phyloP scores from a whole-genome alignment of 92 coral and sea anemone species.

The Porites lobata region DNA sequence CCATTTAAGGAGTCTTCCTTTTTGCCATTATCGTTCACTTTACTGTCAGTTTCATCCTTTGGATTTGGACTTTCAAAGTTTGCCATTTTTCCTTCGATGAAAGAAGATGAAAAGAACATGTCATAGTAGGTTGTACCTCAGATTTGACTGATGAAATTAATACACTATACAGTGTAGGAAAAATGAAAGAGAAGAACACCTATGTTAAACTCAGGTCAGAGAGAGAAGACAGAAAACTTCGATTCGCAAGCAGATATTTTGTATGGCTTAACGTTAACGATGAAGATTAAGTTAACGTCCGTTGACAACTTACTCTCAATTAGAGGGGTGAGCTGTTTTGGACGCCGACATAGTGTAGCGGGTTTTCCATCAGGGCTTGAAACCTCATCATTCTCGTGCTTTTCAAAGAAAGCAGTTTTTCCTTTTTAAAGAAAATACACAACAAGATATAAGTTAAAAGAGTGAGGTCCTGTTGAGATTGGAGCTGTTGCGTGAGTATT shows the following conservation, averaged over 20 bases:
- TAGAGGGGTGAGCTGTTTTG: conserved; percentile 6
- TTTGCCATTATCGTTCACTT: not conserved
- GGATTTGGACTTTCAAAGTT: conserved; percentile 1
- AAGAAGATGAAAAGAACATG: not conserved
- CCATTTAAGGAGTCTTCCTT: not conserved
- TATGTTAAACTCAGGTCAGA: too few species aligned
- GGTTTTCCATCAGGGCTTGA: not conserved
- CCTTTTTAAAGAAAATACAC: not conserved
- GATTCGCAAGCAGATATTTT: too few species aligned
- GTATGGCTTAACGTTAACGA: too few species aligned
- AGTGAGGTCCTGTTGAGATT: not conserved
- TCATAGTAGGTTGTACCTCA: not conserved
- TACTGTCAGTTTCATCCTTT: not conserved
- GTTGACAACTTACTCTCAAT: conserved; percentile 24
- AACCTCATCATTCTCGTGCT: not conserved
- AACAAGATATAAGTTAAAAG: not conserved
- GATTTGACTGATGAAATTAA: too few species aligned
- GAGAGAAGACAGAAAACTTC: too few species aligned
- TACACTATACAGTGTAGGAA: too few species aligned
- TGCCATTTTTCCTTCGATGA: conserved; percentile 21
- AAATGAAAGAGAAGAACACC: too few species aligned
- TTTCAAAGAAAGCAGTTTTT: conserved; percentile 24
- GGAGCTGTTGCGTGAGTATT: too few species aligned
- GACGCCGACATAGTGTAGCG: not conserved
- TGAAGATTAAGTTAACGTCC: too few species aligned